A percentile compares a stretch with the other conserved stretches of the same genome.
Conservation (phyloP, 2,888 invertebrate genomes). For the Phengaris arion region DNA sequence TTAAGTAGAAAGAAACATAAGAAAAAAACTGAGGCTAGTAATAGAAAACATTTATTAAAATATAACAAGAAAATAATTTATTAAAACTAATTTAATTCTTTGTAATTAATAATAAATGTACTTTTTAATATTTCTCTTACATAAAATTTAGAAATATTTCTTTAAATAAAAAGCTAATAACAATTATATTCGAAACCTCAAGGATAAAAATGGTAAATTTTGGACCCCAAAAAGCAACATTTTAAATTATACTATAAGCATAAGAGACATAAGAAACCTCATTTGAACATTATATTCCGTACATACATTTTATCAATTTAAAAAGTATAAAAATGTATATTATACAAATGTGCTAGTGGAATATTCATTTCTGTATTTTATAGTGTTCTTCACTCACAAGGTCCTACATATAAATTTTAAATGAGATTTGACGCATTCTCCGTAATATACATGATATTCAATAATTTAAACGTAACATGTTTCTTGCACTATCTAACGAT, state of each 20-base stretch:
- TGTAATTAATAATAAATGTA: background rate
- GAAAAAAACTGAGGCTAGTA: background rate
- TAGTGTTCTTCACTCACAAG: too few relatives aligned
- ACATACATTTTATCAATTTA: background rate
- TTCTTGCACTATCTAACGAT: too few relatives aligned
- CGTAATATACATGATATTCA: too few relatives aligned
- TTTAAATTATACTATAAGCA: background rate
- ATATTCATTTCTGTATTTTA: too few relatives aligned
- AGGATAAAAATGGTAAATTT: background rate
- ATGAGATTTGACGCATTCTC: too few relatives aligned
- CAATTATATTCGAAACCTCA: background rate
- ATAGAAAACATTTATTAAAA: conserved; percentile 9
- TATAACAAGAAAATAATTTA: conserved; percentile 8
- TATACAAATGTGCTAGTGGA: too few relatives aligned
- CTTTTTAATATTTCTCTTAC: background rate
- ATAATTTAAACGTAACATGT: too few relatives aligned
- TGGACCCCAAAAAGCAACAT: background rate
- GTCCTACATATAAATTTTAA: too few relatives aligned
- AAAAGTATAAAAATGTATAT: background rate
- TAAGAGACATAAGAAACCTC: background rate
- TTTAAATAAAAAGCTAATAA: background rate
- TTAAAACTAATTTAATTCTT: conserved; percentile 2
- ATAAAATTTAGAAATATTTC: background rate
- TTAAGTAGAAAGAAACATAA: too few relatives aligned
- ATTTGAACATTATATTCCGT: background rate